A percentile compares a stretch with the other conserved stretches of the same genome.
Conservation (phyloP, 2,113 vertebrate genomes). For the Anarrhichthys ocellatus region DNA sequence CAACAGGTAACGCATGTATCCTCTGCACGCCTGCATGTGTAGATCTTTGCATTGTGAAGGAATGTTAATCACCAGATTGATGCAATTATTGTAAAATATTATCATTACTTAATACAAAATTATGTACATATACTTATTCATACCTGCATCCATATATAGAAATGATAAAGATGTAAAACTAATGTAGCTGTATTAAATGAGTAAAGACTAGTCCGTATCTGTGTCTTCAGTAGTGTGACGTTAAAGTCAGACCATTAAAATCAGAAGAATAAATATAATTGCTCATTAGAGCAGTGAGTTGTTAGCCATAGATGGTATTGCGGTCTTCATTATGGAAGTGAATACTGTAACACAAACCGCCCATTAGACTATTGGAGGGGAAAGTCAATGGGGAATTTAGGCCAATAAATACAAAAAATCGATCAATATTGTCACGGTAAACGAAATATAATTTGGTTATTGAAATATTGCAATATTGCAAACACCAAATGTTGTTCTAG, state of each 20-base stretch:
- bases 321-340: constrained; percentile 9
- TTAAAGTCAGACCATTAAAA: constrained; percentile 14
- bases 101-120: not conserved
- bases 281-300: constrained; percentile 13
- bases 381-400: not conserved
- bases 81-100: not conserved
- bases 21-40: not conserved
- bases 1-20: constrained; percentile 85
- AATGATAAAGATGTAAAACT: not conserved
- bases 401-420: not conserved
- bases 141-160: not conserved
- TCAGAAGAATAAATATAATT: not conserved
- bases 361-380: constrained; percentile 40
- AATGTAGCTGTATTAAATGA: not conserved
- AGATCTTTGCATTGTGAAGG: not conserved
- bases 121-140: not conserved
- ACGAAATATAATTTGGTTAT: not conserved
- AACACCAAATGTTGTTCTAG: not conserved
- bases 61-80: not conserved
- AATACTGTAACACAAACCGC: not conserved
- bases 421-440: not conserved
- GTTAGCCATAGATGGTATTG: constrained; percentile 6
- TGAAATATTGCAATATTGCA: not conserved
- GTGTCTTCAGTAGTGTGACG: not conserved
- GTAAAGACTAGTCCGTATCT: not conserved